Evolutionary conservation across 2,888 invertebrate species (phyloP), one percentile per base, ranked within the genome.

Genomic region (Ctena decussata): DNA sequence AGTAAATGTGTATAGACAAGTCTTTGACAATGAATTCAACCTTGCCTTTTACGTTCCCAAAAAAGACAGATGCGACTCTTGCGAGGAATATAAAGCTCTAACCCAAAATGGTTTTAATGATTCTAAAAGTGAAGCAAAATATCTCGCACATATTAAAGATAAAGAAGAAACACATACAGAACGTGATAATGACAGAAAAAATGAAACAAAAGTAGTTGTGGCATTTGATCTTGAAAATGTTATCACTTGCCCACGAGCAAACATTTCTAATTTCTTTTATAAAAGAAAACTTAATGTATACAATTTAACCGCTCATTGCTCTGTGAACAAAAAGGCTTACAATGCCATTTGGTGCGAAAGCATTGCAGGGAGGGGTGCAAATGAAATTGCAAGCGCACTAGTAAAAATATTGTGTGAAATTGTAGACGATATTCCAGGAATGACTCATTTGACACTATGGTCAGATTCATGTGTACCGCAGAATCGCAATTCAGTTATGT

Each of bases 401-500:
- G 41, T 41, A n/a, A 49, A 6, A 5, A 78, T 78, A 30, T 24
- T 78, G 24, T 0, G 41, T 0, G 37, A 15, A 6, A 27, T 78
- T 0, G 39, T 24, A 30, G 32, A 35, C 21, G 37, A 57, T 12
- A 1, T 53, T 41, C 65, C 73, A 18, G 30, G 30, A 8, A 37
- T 49, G 0, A 46, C 35, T 15, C 21, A 27, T 11, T 27, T 69
- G 15, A 77, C 65, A 27, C 37, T 77, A 41, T 82, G 82, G 82
- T 82, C 82, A 21, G 77, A 77, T 71, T 60, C 82, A 30, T 77
- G 77, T 60, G 77, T 82, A 11, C 60, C 82, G 32, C 72, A 82
- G n/a, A 82, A 82, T 53, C 24, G 57, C 35, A 82, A 77, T 70
- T 77, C 76, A 35, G 27, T 76, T 21, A 76, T 81, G 81, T 37